Evolutionary conservation across 2,797 vertebrate genomes (phyloP).

Genomic region (Cyclopterus lumpus): DNA sequence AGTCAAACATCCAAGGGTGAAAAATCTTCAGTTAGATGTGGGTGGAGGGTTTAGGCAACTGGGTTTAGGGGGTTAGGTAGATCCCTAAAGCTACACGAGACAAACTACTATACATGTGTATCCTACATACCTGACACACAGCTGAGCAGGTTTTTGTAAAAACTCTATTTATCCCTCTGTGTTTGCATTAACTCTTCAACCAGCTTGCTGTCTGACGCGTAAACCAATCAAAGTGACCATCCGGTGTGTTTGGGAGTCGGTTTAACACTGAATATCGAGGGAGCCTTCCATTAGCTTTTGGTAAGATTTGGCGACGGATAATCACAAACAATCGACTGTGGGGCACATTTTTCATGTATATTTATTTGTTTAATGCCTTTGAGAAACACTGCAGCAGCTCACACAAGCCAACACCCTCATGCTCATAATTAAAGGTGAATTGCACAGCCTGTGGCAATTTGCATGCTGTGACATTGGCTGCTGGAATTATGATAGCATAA

Average conservation of each 20-base stretch:
- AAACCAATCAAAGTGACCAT: neutral
- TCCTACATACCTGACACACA: neutral
- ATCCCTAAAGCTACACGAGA: neutral
- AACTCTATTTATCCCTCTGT: neutral
- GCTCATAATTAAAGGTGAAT: slow-evolving; percentile 67
- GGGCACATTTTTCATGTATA: neutral
- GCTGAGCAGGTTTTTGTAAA: neutral
- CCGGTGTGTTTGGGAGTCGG: neutral
- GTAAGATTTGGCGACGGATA: neutral
- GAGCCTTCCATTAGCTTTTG: no score
- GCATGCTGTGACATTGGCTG: slow-evolving; percentile 55
- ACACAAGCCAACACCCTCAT: slow-evolving; percentile 63
- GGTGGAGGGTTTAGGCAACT: neutral
- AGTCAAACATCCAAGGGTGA: slow-evolving; percentile 32
- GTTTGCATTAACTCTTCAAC: neutral
- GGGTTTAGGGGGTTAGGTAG: neutral
- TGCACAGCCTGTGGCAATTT: slow-evolving; percentile 61
- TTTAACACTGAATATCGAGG: neutral
- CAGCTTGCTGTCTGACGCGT: neutral
- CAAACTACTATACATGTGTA: neutral
- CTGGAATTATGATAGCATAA: slow-evolving; percentile 51
- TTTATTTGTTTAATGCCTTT: slow-evolving; percentile 23
- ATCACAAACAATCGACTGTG: neutral
- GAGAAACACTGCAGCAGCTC: slow-evolving; percentile 54
- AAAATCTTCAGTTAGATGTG: slow-evolving; percentile 5